Base-by-base conservation (phyloP, 1,140 invertebrate species). In the Zophobas morio region DNA sequence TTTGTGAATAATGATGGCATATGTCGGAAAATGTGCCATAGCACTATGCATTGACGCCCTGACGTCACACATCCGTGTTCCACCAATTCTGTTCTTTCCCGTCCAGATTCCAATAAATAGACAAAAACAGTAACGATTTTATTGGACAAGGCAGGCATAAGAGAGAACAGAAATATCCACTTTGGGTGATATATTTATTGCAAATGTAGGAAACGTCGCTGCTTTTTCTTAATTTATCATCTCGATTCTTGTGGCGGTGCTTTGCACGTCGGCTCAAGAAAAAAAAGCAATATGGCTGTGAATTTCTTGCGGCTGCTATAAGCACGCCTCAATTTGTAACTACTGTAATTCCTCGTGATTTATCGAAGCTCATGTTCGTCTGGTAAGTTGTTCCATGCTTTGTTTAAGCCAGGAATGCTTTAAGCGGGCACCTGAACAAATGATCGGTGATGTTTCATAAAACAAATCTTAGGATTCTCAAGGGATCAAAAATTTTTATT, bases 1-100 rank as follows among this genome's bases (percentile, higher is more conserved):
- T 66, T 66, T 66, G 40, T 66, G 60, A 66, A 40, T 66, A 66
- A 66, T 66, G 60, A 66, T n/a, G 37, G 35, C 35, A 66, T 66
- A 8, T 66, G 37, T 33, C 39, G 0, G 60, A 66, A 37, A 66
- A 66, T 66, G 39, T 6, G 60, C 8, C 39, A 20, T 66, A 42
- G 33, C 57, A 20, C 35, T 36, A 39, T 63, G 35, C 57, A 63
- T 63, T 5, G 57, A 63, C 49, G 49, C 49, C 49, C 6, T 20
- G 6, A 20, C 2, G 49, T 51, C 49, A 51, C 49, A 51, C 49
- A 3, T 63, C 39, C 36, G 39, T 63, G 39, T 37, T 63, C 34
- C 57, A 6, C 57, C 6, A 63, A 37, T 39, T 39, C 56, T 36
- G 1, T 39, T 36, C 2, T 60, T 60, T 60, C 39, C 39, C 33